These are phyloP conservation scores for Drosophila azteca DNA, from an alignment of 1,140 invertebrate species.

Conservation along the genomic window DNA sequence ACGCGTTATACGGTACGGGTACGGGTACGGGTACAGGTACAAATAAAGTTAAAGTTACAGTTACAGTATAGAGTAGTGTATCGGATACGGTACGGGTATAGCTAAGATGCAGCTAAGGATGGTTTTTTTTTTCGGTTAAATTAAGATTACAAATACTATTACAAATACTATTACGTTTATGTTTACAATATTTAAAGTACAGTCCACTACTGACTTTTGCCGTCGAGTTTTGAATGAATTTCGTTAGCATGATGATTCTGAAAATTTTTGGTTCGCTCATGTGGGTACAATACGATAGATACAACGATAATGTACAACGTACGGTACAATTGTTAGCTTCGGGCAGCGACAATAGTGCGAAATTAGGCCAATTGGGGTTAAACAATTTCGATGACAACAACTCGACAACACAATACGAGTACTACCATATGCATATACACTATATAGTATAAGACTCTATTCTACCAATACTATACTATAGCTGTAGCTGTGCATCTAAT, in stretches of 20 bases:
- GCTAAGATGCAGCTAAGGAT: constrained; percentile 54
- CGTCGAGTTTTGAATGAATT: constrained; percentile 60
- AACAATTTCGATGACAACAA: constrained; percentile 48
- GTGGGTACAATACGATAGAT: constrained; percentile 12
- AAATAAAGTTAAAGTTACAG: constrained; percentile 37
- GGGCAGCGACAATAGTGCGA: constrained; percentile 55
- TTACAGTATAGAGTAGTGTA: constrained; percentile 36
- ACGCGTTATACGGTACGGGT: constrained; percentile 61
- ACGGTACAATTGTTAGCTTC: constrained; percentile 31
- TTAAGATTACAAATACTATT: constrained; percentile 44
- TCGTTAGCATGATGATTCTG: constrained; percentile 6
- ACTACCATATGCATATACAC: neutral
- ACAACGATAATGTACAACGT: neutral
- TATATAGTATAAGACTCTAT: constrained; percentile 13
- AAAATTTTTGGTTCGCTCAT: neutral
- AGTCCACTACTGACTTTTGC: constrained; percentile 41
- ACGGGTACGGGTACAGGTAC: constrained; percentile 43
- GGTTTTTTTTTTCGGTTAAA: constrained; percentile 43
- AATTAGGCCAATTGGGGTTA: constrained; percentile 55
- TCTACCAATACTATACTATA: neutral
- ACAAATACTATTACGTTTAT: constrained; percentile 49
- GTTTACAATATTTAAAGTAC: constrained; percentile 34
- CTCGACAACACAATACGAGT: constrained; percentile 65
- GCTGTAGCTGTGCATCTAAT: neutral
- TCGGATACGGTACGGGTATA: constrained; percentile 53